Evolutionary conservation across 2,888 invertebrate species (phyloP), one percentile per base, ranked within the genome.

Genomic region (Dryomyza anilis): DNA sequence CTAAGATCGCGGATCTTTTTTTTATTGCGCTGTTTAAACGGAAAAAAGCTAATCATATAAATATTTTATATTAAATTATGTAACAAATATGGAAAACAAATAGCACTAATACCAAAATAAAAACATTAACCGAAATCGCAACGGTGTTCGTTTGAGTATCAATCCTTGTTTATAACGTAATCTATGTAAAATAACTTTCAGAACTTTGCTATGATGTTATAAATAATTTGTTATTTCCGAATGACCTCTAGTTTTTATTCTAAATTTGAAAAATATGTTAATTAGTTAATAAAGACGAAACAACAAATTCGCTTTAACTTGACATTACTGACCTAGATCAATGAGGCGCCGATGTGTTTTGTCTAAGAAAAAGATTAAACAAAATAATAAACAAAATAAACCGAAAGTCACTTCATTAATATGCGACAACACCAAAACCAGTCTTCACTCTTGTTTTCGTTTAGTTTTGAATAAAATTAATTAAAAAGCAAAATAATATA

Each of bases 391-490:
- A 27, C 50, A 21, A 25, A 50, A 23, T 10, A 50, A 21, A 25
- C 14, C 6, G 19, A 19, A 33, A 21, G 39, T 14, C 23, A n/a
- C 21, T 36, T 33, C 33, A 39, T 55, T 36, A 55, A 55, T 36
- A 55, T 55, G 55, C 55, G 25, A 33, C 16, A 55, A 36, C 33
- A 55, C 55, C 33, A 55, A 36, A 55, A 55, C 55, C 19, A 55
- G 55, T 55, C 36, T 55, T 23, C 55, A 55, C 55, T 55, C 23
- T 55, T 55, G 55, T 55, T 55, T 55, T 55, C 55, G 36, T 55
- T 55, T 23, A 55, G 55, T 36, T 55, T 36, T 55, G 55, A 55
- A 55, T 55, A 55, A 55, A 55, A 55, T 55, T 55, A 19, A 53
- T 21, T 8, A 21, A 50, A 25, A 21, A 25, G 25, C 14, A 48